Percentiles rank a stretch among this genome's conserved stretches.
Evolutionary conservation across 1,140 invertebrate species (phyloP).

Genomic region (Phthorimaea operculella): DNA sequence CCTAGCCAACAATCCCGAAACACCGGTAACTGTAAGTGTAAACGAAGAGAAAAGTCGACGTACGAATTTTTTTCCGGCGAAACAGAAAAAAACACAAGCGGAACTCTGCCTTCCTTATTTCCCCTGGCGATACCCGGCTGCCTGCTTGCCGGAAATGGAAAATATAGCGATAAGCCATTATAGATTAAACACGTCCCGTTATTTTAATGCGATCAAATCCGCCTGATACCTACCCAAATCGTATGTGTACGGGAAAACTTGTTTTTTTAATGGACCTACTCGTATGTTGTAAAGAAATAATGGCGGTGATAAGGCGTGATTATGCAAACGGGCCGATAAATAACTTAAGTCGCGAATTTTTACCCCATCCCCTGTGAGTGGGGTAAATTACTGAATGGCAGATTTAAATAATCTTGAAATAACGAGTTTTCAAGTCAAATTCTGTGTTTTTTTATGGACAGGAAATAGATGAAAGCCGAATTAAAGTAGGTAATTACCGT

Average conservation of each 20-base stretch:
- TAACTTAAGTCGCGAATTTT: not conserved
- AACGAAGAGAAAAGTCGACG: slow-evolving; percentile 57
- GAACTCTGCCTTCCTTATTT: slow-evolving; percentile 66
- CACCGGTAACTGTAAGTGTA: slow-evolving; percentile 63
- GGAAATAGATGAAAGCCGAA: no score
- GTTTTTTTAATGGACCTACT: no score
- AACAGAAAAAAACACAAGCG: slow-evolving; percentile 49
- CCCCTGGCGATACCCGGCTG: slow-evolving; percentile 59
- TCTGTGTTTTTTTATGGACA: no score
- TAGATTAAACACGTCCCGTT: slow-evolving; percentile 59
- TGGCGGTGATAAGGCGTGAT: slow-evolving; percentile 34
- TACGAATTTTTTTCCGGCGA: slow-evolving; percentile 39
- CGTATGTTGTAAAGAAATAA: slow-evolving; percentile 19
- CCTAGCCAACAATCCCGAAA: slow-evolving; percentile 55
- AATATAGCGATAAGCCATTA: slow-evolving; percentile 68
- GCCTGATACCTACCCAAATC: slow-evolving; percentile 42
- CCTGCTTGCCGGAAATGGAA: slow-evolving; percentile 59
- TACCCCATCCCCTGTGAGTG: no score
- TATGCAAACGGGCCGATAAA: slow-evolving; percentile 30
- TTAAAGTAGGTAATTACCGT: no score
- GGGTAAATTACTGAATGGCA: no score
- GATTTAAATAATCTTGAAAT: no score
- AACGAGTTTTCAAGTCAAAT: no score
- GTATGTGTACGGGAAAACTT: slow-evolving; percentile 20
- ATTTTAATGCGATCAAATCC: slow-evolving; percentile 48